Conservation (phyloP, 2,113 vertebrate species). For the Xenotilapia longispinis region DNA sequence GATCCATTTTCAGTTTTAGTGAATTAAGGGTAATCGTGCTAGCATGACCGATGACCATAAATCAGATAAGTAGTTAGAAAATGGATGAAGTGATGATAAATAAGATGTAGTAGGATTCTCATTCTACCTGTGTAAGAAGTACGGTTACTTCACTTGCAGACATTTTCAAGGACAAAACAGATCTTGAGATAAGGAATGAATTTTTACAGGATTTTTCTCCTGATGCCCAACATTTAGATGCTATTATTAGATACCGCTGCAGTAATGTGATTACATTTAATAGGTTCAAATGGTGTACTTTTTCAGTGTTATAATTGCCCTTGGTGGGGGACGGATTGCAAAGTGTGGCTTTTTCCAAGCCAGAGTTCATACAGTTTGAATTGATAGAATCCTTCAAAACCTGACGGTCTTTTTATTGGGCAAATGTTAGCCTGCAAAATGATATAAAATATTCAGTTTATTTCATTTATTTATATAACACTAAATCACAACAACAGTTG, state of each 20-base stretch:
- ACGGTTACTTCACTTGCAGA: background rate
- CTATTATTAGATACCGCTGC: background rate
- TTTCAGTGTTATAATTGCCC: background rate
- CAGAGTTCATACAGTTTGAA: conserved; percentile 15
- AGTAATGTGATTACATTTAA: background rate
- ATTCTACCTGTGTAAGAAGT: background rate
- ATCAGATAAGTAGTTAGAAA: background rate
- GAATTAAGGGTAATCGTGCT: background rate
- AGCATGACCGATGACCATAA: background rate
- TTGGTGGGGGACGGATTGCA: background rate
- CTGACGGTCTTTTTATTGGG: conserved; percentile 33
- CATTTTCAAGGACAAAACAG: background rate
- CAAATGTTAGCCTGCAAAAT: conserved; percentile 50
- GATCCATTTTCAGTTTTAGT: background rate
- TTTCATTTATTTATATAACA: background rate
- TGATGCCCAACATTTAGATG: background rate
- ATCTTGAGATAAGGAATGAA: background rate
- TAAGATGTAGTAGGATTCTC: background rate
- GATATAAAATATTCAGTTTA: background rate
- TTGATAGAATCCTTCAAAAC: conserved; percentile 28
- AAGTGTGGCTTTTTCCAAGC: background rate
- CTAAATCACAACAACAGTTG: background rate
- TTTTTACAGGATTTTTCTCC: background rate
- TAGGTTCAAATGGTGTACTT: background rate
- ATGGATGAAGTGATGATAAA: background rate